Percentiles rank a stretch among this genome's conserved stretches.
Conservation (phyloP, 2,113 vertebrate genomes). For the Callospermophilus lateralis region DNA sequence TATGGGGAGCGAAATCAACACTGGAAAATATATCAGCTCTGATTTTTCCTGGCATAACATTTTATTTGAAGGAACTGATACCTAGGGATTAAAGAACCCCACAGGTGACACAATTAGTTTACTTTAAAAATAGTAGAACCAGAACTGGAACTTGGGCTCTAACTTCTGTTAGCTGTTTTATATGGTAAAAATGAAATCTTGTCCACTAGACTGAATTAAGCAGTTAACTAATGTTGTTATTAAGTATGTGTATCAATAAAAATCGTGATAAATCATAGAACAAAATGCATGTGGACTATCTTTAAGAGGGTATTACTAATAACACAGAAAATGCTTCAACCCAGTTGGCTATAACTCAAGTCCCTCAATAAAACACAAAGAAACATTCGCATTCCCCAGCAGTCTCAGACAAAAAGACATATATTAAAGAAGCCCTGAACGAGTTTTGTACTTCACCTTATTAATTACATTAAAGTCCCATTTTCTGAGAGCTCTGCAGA, state of each 20-base stretch:
- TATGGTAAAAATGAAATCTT: constrained; percentile 3
- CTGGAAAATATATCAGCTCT: constrained; percentile 19
- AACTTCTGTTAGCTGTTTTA: not conserved
- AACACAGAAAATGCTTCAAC: not conserved
- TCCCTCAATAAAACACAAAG: not conserved
- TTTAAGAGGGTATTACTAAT: not conserved
- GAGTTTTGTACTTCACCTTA: constrained; percentile 30
- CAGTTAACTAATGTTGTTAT: not conserved
- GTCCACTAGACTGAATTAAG: not conserved
- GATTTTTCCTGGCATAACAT: not conserved
- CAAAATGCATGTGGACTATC: not conserved
- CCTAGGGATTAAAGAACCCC: not conserved
- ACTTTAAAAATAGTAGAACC: not conserved
- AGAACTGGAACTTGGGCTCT: not conserved
- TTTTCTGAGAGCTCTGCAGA: constrained; percentile 41
- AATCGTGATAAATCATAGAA: not conserved
- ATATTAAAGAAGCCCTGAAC: not conserved
- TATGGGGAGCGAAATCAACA: constrained; percentile 21
- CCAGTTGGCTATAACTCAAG: not conserved
- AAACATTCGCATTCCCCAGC: not conserved
- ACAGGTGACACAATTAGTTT: not conserved
- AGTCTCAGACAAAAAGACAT: constrained; percentile 30
- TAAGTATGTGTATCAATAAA: not conserved
- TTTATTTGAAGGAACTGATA: constrained; percentile 2
- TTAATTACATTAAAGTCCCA: constrained; percentile 53